These are phyloP conservation scores for Tetragonula carbonaria DNA, from an alignment of 2,888 invertebrate species.

Conservation along the genomic window DNA sequence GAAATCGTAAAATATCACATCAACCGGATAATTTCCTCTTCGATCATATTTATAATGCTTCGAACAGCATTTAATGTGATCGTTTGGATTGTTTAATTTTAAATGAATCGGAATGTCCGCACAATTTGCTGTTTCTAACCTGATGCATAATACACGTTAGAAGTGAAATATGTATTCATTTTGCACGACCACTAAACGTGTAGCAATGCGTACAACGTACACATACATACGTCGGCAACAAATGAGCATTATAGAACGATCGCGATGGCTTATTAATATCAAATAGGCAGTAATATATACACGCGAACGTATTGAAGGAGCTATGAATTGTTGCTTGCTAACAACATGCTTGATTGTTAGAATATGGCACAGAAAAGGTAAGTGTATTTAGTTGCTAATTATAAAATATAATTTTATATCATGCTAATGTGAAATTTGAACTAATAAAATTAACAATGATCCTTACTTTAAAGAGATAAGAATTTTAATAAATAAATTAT, in stretches of 20 bases:
- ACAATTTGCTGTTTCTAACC: not conserved
- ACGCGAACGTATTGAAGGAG: not conserved
- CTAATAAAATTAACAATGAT: no score
- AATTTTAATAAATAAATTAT: no score
- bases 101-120: not conserved
- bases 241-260: constrained; percentile 5
- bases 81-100: not conserved
- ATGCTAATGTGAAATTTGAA: no score
- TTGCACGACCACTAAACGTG: not conserved
- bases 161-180: not conserved
- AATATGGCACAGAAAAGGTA: no score
- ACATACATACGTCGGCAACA: not conserved
- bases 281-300: not conserved
- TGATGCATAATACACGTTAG: not conserved
- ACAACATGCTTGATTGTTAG: no score
- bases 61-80: not conserved
- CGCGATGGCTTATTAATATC: constrained; percentile 16
- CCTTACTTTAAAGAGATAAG: no score
- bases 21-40: no score
- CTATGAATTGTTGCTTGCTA: not conserved
- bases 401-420: no score
- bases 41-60: no score
- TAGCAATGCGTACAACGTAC: not conserved
- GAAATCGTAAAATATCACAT: no score
- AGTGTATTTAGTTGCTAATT: no score